Evolutionary conservation across 1,140 invertebrate genomes (phyloP).

Genomic region (Drosophila pachea): DNA sequence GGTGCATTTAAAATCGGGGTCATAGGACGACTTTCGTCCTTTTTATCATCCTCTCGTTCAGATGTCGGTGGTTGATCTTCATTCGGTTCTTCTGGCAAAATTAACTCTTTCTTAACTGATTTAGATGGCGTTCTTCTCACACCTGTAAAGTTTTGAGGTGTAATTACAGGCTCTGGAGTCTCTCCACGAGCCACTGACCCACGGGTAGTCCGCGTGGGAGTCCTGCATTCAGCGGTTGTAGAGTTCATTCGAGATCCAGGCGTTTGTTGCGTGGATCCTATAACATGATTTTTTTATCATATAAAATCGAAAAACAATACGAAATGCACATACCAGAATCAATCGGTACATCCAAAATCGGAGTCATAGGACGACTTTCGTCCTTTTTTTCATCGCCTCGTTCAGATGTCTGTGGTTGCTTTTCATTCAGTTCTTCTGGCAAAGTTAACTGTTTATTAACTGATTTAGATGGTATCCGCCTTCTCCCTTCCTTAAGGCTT

Average conservation of each 20-base stretch:
- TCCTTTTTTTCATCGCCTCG: neutral
- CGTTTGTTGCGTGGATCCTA: slow-evolving; percentile 49
- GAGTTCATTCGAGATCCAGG: slow-evolving; percentile 63
- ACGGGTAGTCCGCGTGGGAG: slow-evolving; percentile 51
- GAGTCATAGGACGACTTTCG: slow-evolving; percentile 61
- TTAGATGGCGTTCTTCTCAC: slow-evolving; percentile 41
- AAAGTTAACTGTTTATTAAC: too few species aligned
- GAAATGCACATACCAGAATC: slow-evolving; percentile 49
- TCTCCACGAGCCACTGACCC: slow-evolving; percentile 49
- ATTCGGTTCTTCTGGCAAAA: slow-evolving; percentile 32
- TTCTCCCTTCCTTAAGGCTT: too few species aligned
- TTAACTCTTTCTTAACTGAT: slow-evolving; percentile 33
- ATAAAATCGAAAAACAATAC: neutral
- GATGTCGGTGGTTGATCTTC: neutral
- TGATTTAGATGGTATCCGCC: too few species aligned
- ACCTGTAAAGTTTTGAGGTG: slow-evolving; percentile 9
- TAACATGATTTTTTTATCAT: neutral
- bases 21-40: too few species aligned
- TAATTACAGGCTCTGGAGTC: slow-evolving; percentile 52
- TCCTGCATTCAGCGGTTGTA: slow-evolving; percentile 41
- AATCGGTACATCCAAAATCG: slow-evolving; percentile 39
- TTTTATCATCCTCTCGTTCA: too few species aligned
- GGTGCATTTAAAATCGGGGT: too few species aligned
- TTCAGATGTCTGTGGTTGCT: neutral
- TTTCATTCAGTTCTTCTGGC: too few species aligned